Evolutionary conservation across 1,140 invertebrate genomes (phyloP).

Genomic region (Leptopilina boulardi): DNA sequence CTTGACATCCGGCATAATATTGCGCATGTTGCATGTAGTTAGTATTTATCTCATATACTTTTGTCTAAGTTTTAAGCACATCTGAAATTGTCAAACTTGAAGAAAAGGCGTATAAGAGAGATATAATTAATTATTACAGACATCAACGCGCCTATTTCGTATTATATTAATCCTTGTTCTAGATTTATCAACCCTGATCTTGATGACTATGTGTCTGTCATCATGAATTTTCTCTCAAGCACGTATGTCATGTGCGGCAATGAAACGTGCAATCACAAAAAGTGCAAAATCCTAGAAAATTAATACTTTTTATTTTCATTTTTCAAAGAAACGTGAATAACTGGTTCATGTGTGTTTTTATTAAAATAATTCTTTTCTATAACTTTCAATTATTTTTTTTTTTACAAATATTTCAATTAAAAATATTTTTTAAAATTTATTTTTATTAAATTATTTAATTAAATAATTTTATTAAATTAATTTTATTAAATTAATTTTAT

Average conservation of each 20-base stretch:
- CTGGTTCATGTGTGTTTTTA: background rate
- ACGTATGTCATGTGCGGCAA: background rate
- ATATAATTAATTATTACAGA: slow-evolving; percentile 5
- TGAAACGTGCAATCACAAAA: background rate
- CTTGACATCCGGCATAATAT: slow-evolving; percentile 32
- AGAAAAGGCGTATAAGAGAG: background rate
- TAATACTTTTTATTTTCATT: background rate
- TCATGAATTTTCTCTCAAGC: slow-evolving; percentile 12
- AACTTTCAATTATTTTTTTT: background rate
- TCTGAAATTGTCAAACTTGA: background rate
- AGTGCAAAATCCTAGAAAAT: background rate
- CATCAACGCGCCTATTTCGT: background rate
- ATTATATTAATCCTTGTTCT: background rate
- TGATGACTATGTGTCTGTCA: background rate
- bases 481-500: too few species aligned
- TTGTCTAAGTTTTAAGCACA: background rate
- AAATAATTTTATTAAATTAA: too few species aligned
- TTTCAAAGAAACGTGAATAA: background rate
- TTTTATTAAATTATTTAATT: too few species aligned
- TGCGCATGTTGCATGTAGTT: background rate
- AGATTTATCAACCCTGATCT: slow-evolving; percentile 32
- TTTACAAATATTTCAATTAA: too few species aligned
- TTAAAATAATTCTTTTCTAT: background rate
- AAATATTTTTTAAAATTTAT: too few species aligned
- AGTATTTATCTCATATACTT: slow-evolving; percentile 2